Base-by-base conservation (phyloP, 2,888 invertebrate genomes). In the Sthenelais limicola region DNA sequence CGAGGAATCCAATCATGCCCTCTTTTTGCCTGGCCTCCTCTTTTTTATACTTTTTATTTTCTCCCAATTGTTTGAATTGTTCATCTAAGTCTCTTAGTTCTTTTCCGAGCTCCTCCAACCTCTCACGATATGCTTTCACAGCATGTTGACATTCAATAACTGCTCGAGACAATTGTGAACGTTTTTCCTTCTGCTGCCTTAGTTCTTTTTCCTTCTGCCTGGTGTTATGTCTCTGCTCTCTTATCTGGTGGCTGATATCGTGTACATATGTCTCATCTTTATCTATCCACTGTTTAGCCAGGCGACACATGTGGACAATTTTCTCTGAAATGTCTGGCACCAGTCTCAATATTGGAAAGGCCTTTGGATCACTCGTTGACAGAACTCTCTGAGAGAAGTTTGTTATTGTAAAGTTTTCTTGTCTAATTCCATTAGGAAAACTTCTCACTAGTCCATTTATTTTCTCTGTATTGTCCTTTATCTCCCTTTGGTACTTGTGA, bases 1-100 rank as follows among this genome's bases (percentile, higher is more conserved):
- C 83, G 18, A 86, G 77, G 76, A 86, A 86, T 68, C 85, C 85
- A 24, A 83, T 83, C 82, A 86, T 86, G 71, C 80, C 84, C 68
- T 86, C 84, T 71, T 86, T 85, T 71, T 85, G 83, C 56, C 80
- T 79, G 69, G 83, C 82, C 75, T 84, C 84, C 24, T 78, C 81
- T 52, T 76, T 54, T 62, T 82, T 83, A 43, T 73, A 74, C 35
- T 80, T 78, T 76, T 83, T 80, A 49, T 81, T 79, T 38, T 80
- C 79, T 66, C 78, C 77, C 30, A 78, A 83, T 28, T 77, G 75
- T 68, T 77, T 76, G 51, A 86, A 71, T 56, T 83, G 82, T 21
- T 78, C 75, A 67, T 85, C 84, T 51, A 86, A 68, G 21, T 79
- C 78, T 68, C 80, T 79, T 43, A 86, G 75, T 69, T 86, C 85